A percentile compares a stretch with the other conserved stretches of the same genome.
Evolutionary conservation across 2,888 invertebrate genomes (phyloP).

Genomic region (Iselma pallidipennis): DNA sequence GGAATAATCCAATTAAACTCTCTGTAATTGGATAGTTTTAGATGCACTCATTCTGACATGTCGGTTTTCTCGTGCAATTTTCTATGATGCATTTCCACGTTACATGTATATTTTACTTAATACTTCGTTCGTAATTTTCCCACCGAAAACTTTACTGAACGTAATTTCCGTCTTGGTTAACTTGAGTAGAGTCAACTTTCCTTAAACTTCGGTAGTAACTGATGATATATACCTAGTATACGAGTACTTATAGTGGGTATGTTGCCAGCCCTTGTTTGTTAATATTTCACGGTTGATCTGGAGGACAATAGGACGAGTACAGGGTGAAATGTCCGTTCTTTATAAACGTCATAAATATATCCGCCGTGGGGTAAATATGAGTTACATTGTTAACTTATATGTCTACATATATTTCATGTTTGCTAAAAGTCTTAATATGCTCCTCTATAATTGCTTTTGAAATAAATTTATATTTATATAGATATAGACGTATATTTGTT

Average conservation of each 20-base stretch:
- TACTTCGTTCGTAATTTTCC: no score
- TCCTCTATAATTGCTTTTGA: slow-evolving; percentile 29
- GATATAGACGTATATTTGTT: not conserved
- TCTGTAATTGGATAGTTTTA: no score
- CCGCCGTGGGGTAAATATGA: slow-evolving; percentile 34
- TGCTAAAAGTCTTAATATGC: slow-evolving; percentile 29
- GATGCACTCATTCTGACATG: no score
- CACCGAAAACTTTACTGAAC: no score
- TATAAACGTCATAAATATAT: slow-evolving; percentile 31
- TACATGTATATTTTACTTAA: no score
- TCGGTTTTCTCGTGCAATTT: no score
- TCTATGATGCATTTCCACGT: no score
- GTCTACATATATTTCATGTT: slow-evolving; percentile 27
- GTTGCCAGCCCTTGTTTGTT: slow-evolving; percentile 26
- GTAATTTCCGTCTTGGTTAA: no score
- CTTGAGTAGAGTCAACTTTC: no score
- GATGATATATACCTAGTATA: no score
- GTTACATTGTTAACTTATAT: slow-evolving; percentile 38
- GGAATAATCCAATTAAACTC: no score
- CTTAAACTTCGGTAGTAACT: no score
- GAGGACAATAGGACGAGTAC: slow-evolving; percentile 19
- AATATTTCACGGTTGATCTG: slow-evolving; percentile 31
- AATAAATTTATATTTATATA: slow-evolving; percentile 14
- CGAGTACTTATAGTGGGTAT: not conserved
- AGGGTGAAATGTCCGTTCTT: slow-evolving; percentile 21